phyloP scores from a whole-genome alignment of 2,797 vertebrate species.

The Lophotriccus pileatus region DNA sequence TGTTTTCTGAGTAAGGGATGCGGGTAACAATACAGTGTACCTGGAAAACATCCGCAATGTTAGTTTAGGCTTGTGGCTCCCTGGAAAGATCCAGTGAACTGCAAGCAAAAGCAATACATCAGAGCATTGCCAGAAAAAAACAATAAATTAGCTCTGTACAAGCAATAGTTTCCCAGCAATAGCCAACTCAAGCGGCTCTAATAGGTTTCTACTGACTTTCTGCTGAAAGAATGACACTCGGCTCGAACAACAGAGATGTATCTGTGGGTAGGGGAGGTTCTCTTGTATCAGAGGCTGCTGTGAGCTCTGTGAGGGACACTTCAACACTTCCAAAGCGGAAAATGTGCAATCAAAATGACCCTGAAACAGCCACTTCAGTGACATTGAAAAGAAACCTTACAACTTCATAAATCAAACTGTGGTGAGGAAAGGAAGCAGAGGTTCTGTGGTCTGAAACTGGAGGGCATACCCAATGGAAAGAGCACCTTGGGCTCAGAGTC shows the following conservation, averaged over 20 bases:
- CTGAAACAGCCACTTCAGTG: background rate
- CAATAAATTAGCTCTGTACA: background rate
- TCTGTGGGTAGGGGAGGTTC: background rate
- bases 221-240: conserved; percentile 2
- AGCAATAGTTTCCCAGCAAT: background rate
- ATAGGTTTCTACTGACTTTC: conserved; percentile 4
- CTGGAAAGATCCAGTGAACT: background rate
- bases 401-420: background rate
- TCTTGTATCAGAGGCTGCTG: background rate
- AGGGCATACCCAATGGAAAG: background rate
- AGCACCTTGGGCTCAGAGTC: background rate
- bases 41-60: background rate
- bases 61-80: background rate
- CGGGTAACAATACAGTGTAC: background rate
- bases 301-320: background rate
- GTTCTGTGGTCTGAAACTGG: background rate
- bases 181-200: background rate
- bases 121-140: background rate
- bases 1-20: background rate
- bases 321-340: background rate
- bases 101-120: background rate
- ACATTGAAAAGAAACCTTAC: background rate
- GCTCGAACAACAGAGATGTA: background rate
- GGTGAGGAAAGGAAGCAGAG: background rate
- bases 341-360: background rate